A percentile compares a stretch with the other conserved stretches of the same genome.
These are phyloP conservation scores for Meriones psammophilus DNA, from an alignment of 2,797 vertebrate genomes.

Conservation along the genomic window DNA sequence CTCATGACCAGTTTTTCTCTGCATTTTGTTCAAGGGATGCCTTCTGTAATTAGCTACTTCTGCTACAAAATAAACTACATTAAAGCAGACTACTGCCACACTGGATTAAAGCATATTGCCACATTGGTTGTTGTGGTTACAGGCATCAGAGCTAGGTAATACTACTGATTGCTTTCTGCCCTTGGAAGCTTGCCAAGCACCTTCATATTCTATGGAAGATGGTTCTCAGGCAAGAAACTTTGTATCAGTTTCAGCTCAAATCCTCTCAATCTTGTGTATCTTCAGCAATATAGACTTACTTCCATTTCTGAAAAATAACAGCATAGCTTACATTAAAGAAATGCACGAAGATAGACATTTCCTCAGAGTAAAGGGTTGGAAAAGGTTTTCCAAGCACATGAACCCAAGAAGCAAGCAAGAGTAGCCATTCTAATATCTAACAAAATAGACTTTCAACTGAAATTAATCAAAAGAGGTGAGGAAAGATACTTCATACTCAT, in stretches of 20 bases:
- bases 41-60: background rate
- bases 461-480: too few species aligned
- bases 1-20: background rate
- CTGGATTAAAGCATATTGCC: background rate
- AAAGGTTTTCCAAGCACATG: too few species aligned
- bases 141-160: background rate
- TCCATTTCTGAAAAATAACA: background rate
- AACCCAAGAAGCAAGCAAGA: too few species aligned
- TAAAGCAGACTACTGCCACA: background rate
- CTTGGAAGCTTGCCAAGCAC: background rate
- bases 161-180: background rate
- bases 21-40: background rate
- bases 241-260: background rate
- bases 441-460: too few species aligned
- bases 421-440: too few species aligned
- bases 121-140: background rate
- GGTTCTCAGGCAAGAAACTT: background rate
- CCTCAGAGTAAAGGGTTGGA: too few species aligned
- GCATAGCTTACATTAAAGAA: too few species aligned
- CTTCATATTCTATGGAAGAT: background rate
- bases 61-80: background rate
- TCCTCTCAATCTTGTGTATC: background rate
- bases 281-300: background rate
- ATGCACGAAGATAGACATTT: too few species aligned
- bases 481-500: too few species aligned